Base-by-base conservation (phyloP, 2,113 vertebrate species). In the Scomber scombrus region DNA sequence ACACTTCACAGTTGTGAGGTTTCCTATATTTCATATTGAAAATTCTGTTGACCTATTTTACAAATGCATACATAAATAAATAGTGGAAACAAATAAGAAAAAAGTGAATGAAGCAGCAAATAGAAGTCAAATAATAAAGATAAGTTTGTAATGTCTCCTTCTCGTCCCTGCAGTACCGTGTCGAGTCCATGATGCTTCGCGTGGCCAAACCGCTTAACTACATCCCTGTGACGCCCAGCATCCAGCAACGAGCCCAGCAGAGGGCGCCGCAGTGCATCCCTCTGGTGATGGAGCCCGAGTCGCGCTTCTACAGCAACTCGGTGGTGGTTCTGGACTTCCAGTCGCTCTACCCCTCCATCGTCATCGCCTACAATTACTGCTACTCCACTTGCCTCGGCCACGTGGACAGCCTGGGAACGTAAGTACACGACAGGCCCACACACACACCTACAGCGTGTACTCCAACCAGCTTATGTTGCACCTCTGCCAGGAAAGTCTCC, bases 341-440 rank as follows among this genome's bases (percentile, higher is more conserved):
- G 94, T 98, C 98, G 0, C 92, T 99, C 2, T 99, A 99, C 52
- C 98, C 98, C 62, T 99, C 98, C 74, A 98, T 99, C 68, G 93
- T 99, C 91, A 99, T 99, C 80, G 98, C 98, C 0, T 99, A 99
- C 94, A 99, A 99, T 95, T 99, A 99, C 94, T 99, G 98, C 83
- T 99, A 89, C 94, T 99, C 98, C 79, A 99, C 98, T 65, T 99
- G 98, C 94, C 95, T 99, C 45, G 98, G 98, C 64, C 95, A 97
- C 1, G 91, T 98, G 65, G 98, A 99, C 85, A 97, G 96, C 89
- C 94, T 97, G 75, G 98, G 97, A 93, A 99, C 95, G 98, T 99
- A 97, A 98, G 97, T 15, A 79, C 58, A 18, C 7, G 40, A 67
- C 66, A 65, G 29, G 9, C 15, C 29, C 75, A 58, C 78, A 71